Evolutionary conservation across 2,113 vertebrate genomes (phyloP), one percentile per base, ranked within the genome.

Genomic region (Xiphophorus hellerii): DNA sequence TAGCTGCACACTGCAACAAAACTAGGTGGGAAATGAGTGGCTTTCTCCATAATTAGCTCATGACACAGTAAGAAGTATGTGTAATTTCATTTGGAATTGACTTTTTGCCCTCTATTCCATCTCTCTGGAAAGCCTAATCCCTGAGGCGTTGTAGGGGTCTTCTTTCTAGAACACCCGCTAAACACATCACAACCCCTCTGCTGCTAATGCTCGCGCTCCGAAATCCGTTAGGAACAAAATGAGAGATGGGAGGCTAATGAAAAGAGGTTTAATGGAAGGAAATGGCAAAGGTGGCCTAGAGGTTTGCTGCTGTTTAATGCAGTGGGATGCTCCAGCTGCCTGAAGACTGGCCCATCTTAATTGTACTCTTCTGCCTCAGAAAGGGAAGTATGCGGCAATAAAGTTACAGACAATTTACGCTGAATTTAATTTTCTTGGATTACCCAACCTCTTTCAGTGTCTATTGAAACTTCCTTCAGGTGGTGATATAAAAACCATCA

Each of bases 221-320:
- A 42, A 90, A 84, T 44, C 90, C 65, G 74, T 85, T 88, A 88
- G 66, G 63, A 89, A 80, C 84, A 87, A 90, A 88, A 82, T 83
- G 90, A 86, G 82, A 90, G 87, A 93, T 85, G 80, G 87, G 88
- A 81, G 87, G 78, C 80, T 92, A 91, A 92, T 92, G 90, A 93
- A 93, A 92, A 91, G 90, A 87, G 81, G 84, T 91, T 91, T 91
- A 90, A 90, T 90, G 85, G 85, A 86, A 82, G 88, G 87, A 84
- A 82, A 69, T 83, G 87, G 80, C 90, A 89, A 86, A 92, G 88
- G 90, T 90, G 82, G 89, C 85, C 89, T 72, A 74, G 78, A 90
- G 89, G 77, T 83, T 82, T 84, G 81, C 82, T 87, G 82, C 85
- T 90, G 77, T 87, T 90, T 92, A 90, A 92, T 90, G 91, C 87